Percentiles rank a stretch among this genome's conserved stretches.
Conservation (phyloP, 2,797 vertebrate species). For the Pangasius sanitwongsei region DNA sequence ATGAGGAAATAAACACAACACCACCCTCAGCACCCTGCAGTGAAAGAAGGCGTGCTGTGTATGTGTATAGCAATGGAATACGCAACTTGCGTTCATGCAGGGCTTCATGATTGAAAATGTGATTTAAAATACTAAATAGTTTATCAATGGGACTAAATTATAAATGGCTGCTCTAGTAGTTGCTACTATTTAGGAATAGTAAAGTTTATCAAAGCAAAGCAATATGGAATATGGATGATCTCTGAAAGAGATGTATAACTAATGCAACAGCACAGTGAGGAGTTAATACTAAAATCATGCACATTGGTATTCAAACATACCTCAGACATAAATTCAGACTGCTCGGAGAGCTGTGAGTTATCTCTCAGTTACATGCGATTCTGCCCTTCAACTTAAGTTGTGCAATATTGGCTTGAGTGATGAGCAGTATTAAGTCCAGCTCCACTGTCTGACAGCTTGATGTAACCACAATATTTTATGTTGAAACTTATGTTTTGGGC, state of each 20-base stretch:
- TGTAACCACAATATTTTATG: background rate
- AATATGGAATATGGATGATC: background rate
- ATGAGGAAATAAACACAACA: constrained; percentile 2
- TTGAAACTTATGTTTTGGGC: background rate
- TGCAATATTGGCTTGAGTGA: background rate
- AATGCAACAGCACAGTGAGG: background rate
- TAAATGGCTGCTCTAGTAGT: background rate
- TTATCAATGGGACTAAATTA: background rate
- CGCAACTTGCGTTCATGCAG: background rate
- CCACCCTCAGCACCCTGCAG: background rate
- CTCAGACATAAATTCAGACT: background rate
- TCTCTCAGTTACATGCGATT: background rate
- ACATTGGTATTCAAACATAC: background rate
- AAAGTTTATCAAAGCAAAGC: background rate
- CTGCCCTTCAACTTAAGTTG: background rate
- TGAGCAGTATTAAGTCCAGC: background rate
- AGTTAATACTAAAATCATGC: background rate
- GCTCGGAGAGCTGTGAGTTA: background rate
- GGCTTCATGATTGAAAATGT: background rate
- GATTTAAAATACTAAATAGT: background rate
- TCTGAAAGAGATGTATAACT: background rate
- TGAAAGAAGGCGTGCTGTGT: background rate
- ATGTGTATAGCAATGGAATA: background rate
- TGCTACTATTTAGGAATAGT: background rate
- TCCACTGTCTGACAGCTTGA: background rate